Evolutionary conservation across 2,888 invertebrate species (phyloP).

Genomic region (Tubulanus polymorphus): DNA sequence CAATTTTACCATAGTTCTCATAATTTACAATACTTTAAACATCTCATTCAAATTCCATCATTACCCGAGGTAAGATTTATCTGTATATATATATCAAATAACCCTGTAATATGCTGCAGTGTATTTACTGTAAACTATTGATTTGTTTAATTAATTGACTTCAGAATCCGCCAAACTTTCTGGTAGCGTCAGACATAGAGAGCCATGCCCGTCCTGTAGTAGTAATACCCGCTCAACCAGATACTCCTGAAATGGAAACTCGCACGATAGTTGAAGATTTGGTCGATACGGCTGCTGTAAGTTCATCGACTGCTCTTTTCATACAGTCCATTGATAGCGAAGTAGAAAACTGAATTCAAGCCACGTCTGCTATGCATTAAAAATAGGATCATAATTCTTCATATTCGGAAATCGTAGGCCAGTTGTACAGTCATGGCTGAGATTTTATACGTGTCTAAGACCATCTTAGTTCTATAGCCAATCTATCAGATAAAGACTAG

Average conservation of each 20-base stretch:
- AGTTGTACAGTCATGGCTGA: no score
- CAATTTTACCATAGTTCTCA: slow-evolving; percentile 89
- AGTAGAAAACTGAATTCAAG: no score
- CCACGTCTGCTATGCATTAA: no score
- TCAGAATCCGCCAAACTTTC: slow-evolving; percentile 82
- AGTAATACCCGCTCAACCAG: slow-evolving; percentile 62
- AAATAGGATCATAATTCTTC: no score
- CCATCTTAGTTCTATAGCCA: no score
- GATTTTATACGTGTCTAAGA: no score
- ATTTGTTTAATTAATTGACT: slow-evolving; percentile 14
- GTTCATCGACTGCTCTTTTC: no score
- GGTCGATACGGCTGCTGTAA: slow-evolving; percentile 52
- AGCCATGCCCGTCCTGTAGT: slow-evolving; percentile 94
- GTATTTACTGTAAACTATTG: background rate
- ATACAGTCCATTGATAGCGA: no score
- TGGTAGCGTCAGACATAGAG: slow-evolving; percentile 84
- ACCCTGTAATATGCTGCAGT: slow-evolving; percentile 2
- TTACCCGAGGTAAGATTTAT: slow-evolving; percentile 77
- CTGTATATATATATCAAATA: no score
- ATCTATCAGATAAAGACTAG: no score
- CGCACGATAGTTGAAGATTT: slow-evolving; percentile 57
- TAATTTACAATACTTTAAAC: slow-evolving; percentile 95
- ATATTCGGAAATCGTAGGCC: no score
- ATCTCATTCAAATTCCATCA: slow-evolving; percentile 86
- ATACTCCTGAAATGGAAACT: slow-evolving; percentile 45